Base-by-base conservation (phyloP, 1,140 invertebrate genomes). In the Penaeus indicus region DNA sequence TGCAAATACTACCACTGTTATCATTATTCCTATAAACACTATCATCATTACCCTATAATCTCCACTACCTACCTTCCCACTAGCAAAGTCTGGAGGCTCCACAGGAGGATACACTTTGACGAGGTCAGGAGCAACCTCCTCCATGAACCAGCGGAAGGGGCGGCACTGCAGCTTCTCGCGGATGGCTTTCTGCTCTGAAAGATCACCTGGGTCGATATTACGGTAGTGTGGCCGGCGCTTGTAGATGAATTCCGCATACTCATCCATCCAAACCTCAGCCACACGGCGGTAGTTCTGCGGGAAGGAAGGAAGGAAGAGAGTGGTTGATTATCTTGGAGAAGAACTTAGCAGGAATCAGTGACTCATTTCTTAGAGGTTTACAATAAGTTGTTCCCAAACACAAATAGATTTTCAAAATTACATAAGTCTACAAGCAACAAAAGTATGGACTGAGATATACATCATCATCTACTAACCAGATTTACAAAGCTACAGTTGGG, bases 101-200 rank as follows among this genome's bases (percentile, higher is more conserved):
- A 99, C 93, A 0, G 97, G 96, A n/a, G 98, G 98, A 94, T 99
- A 99, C 86, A 96, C 96, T 83, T 96, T 95, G 0, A 95, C 94
- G 25, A 99, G 93, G 94, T 99, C 98, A 93, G 98, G 99, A 0
- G 98, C 98, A 60, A 99, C 94, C 91, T 97, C 95, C 84, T 97
- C 95, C 94, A 99, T 99, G 91, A 99, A 99, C 98, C 98, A 99
- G 62, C 96, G 96, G 93, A 99, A 99, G 0, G 97, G 94, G 93
- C 98, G 98, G 93, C 98, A 99, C 0, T 97, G 92, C 0, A 98
- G 93, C 85, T 94, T 95, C 82, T 95, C 92, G 32, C 97, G 93
- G 27, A 99, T 94, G 0, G 94, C 95, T 90, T 95, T 95, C 92
- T 98, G 97, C 87, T 95, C 94, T 0, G 95, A 94, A 42, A 99